Evolutionary conservation across 2,797 vertebrate species (phyloP), one percentile per base, ranked within the genome.

Genomic region (Myotis daubentonii): DNA sequence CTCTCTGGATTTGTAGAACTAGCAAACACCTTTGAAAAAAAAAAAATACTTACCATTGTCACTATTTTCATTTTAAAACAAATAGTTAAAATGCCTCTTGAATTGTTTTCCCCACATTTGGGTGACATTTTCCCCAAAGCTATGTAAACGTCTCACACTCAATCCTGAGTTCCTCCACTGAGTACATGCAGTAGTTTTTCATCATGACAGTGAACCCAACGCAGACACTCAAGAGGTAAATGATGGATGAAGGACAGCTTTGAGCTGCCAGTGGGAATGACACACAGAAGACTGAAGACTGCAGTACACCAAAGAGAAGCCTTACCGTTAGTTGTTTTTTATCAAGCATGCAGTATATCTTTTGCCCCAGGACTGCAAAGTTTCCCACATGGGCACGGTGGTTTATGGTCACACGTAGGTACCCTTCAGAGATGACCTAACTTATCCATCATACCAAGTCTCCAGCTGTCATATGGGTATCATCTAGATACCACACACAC

Each of bases 181-280:
- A 92, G 79, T 57, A 72, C 91, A 68, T 47, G 65, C 79, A 82
- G 92, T 55, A 86, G 79, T 94, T 96, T 97, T 96, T 96, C 96
- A 94, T 89, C 75, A 66, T 76, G 94, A 93, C 93, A 93, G 86
- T 74, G 80, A 96, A 84, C 89, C n/a, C 75, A 95, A 72, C 76
- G 51, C 86, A 93, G 75, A 96, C 20, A 74, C 83, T 93, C 88
- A 11, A 84, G 93, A 94, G 95, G 80, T 38, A 9, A 1, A 68
- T 91, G 87, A 96, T 94, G 70, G 86, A 97, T 97, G 92, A 91
- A 93, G 65, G 91, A 90, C 71, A 80, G 44, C 53, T 84, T n/a
- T 47, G 75, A 94, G 76, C 60, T 19, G 3, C 91, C 87, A 65
- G 10, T 65, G 89, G 90, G 87, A 84, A 96, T 71, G 79, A 78